These are phyloP conservation scores for Oedothorax gibbosus DNA, from an alignment of 1,140 invertebrate species.

Conservation along the genomic window DNA sequence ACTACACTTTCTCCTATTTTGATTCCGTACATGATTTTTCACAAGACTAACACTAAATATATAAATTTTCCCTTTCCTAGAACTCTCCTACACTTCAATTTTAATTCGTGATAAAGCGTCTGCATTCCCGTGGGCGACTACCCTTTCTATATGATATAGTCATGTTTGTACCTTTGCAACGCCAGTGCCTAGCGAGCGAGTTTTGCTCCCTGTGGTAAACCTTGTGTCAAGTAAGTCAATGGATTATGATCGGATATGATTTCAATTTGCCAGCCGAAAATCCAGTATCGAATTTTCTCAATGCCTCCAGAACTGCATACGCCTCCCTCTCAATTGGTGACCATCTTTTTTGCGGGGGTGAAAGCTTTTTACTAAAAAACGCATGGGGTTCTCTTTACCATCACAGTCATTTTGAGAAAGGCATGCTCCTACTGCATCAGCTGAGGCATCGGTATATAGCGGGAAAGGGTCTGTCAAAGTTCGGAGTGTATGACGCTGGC, in stretches of 20 bases:
- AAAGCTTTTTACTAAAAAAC: constrained; percentile 59
- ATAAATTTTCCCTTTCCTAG: too few relatives aligned
- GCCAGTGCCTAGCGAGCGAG: constrained; percentile 60
- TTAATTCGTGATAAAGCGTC: too few relatives aligned
- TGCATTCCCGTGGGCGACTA: too few relatives aligned
- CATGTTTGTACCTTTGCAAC: too few relatives aligned
- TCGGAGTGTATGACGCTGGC: not conserved
- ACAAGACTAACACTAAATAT: too few relatives aligned
- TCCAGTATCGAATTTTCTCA: constrained; percentile 64
- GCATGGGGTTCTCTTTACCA: not conserved
- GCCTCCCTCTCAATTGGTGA: constrained; percentile 62
- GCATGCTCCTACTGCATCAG: constrained; percentile 1
- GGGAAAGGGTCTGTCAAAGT: not conserved
- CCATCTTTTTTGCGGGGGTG: constrained; percentile 54
- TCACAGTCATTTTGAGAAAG: not conserved
- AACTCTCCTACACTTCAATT: too few relatives aligned
- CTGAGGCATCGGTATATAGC: constrained; percentile 29
- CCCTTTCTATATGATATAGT: too few relatives aligned
- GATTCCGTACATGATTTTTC: too few relatives aligned
- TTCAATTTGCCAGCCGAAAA: constrained; percentile 61
- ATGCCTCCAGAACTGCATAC: constrained; percentile 62
- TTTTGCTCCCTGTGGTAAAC: constrained; percentile 61
- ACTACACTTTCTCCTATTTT: too few relatives aligned
- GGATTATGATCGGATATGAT: constrained; percentile 63
- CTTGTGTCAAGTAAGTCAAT: constrained; percentile 53